Percentiles rank a stretch among this genome's conserved stretches.
Evolutionary conservation across 2,888 invertebrate genomes (phyloP).

Genomic region (Agrochola lota): DNA sequence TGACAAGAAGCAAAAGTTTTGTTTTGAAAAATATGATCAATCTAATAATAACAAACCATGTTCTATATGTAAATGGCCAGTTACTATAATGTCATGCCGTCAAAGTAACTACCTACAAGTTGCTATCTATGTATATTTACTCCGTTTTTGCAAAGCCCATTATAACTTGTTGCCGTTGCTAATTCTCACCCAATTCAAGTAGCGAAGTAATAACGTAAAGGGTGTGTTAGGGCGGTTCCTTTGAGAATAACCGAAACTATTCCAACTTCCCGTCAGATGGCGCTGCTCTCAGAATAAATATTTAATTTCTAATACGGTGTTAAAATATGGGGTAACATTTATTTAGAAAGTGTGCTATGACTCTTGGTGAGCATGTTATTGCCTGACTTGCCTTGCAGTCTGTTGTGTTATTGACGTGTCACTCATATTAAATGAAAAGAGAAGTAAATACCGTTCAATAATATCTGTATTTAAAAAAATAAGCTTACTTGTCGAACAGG

Average conservation of each 20-base stretch:
- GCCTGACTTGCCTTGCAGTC: background rate
- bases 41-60: background rate
- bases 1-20: background rate
- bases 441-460: background rate
- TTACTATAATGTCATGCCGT: background rate
- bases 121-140: background rate
- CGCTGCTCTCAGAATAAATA: constrained; percentile 50
- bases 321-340: constrained; percentile 56
- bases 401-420: background rate
- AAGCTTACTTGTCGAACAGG: background rate
- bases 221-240: constrained; percentile 54
- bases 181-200: constrained; percentile 51
- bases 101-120: background rate
- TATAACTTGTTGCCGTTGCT: constrained; percentile 45
- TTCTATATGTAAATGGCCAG: background rate
- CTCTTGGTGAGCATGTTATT: constrained; percentile 20
- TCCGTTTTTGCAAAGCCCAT: constrained; percentile 20
- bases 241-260: constrained; percentile 59
- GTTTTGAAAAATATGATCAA: background rate
- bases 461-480: background rate
- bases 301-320: constrained; percentile 59
- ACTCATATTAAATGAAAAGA: background rate
- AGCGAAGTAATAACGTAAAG: constrained; percentile 40
- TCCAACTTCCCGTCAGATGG: constrained; percentile 48
- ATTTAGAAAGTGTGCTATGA: constrained; percentile 42